Conservation (phyloP, 2,888 invertebrate species). For the Callyntrura guangdongensis region DNA sequence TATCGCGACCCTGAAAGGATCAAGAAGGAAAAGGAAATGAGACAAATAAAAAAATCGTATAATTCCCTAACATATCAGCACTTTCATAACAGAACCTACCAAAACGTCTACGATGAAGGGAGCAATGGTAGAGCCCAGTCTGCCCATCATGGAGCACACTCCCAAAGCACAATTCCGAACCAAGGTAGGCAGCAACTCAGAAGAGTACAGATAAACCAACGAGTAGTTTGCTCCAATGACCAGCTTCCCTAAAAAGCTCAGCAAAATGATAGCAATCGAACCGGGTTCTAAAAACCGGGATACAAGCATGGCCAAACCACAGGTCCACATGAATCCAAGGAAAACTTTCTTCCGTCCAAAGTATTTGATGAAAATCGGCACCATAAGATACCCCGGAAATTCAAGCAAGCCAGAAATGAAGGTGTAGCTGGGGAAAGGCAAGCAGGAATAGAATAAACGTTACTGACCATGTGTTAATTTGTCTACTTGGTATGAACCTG, state of each 20-base stretch:
- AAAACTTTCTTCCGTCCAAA: conserved; percentile 67
- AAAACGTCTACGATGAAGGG: conserved; percentile 74
- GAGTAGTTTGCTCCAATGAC: conserved; percentile 64
- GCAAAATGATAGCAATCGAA: background rate
- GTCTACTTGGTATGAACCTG: too few relatives aligned
- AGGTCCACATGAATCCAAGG: conserved; percentile 54
- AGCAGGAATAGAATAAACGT: background rate
- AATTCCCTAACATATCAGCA: too few relatives aligned
- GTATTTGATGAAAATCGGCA: conserved; percentile 33
- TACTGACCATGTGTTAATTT: background rate
- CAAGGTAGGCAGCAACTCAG: conserved; percentile 74
- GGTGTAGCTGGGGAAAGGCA: conserved; percentile 39
- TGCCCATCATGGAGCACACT: conserved; percentile 68
- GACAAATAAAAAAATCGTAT: background rate
- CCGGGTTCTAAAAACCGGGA: conserved; percentile 42
- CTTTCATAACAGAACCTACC: conserved; percentile 41
- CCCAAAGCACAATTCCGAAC: conserved; percentile 66
- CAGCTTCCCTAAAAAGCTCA: conserved; percentile 56
- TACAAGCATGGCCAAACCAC: conserved; percentile 28
- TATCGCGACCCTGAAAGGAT: conserved; percentile 66
- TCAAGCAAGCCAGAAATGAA: conserved; percentile 74
- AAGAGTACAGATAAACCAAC: conserved; percentile 70
- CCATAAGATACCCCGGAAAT: conserved; percentile 65
- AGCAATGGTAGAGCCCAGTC: conserved; percentile 62
- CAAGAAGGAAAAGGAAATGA: background rate